A percentile compares a stretch with the other conserved stretches of the same genome.
These are phyloP conservation scores for Phenganax marumi DNA, from an alignment of 92 coral and sea anemone species.

Conservation along the genomic window DNA sequence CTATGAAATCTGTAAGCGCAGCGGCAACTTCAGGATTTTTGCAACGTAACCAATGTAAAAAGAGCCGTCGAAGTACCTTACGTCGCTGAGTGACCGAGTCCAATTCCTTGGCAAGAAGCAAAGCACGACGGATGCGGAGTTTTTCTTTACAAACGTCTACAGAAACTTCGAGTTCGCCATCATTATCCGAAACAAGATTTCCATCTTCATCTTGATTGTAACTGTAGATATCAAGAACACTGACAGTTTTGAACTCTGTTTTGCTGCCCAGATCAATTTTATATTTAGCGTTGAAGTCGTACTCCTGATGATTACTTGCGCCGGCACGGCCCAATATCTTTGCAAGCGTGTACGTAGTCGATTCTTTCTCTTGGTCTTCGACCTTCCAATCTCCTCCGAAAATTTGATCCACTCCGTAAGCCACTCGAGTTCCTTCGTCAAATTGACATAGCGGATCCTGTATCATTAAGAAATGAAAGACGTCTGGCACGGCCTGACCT, in stretches of 20 bases:
- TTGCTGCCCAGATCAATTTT: conserved; percentile 76
- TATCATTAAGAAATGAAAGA: conserved; percentile 58
- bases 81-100: conserved; percentile 68
- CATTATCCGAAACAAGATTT: neutral
- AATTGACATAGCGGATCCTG: conserved; percentile 46
- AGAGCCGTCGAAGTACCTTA: conserved; percentile 79
- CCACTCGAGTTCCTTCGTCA: conserved; percentile 24
- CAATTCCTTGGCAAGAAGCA: conserved; percentile 84
- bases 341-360: conserved; percentile 43
- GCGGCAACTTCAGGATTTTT: conserved; percentile 81
- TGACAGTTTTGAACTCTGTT: conserved; percentile 79
- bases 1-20: conserved; percentile 84
- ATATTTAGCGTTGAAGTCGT: conserved; percentile 83
- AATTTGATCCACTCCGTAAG: conserved; percentile 8
- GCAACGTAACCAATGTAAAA: conserved; percentile 92
- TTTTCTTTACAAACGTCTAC: conserved; percentile 47
- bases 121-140: conserved; percentile 73
- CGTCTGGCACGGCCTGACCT: conserved; percentile 62
- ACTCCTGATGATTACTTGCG: conserved; percentile 52
- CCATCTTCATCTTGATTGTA: conserved; percentile 68
- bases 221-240: conserved; percentile 88
- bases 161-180: conserved; percentile 38
- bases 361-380: neutral
- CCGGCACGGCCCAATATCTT: conserved; percentile 66
- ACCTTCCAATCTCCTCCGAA: neutral